These are phyloP conservation scores for Sprattus sprattus DNA, from an alignment of 2,113 vertebrate genomes.

Conservation along the genomic window DNA sequence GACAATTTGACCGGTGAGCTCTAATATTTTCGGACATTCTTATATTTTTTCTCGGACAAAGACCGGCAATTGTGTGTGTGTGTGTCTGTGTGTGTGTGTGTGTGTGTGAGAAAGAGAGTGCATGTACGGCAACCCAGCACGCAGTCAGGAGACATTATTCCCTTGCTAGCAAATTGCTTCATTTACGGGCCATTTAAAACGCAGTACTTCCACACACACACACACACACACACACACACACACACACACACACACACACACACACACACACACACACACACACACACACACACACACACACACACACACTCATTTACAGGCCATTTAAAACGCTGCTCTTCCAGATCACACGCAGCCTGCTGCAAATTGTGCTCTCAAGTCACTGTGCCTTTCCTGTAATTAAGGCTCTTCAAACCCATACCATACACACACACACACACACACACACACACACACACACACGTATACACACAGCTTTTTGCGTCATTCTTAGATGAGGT, in stretches of 20 bases:
- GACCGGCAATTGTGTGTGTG: too few relatives aligned
- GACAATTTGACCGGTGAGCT: too few relatives aligned
- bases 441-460: background rate
- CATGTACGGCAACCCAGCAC: slow-evolving; percentile 6
- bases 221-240: background rate
- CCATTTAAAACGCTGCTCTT: slow-evolving; percentile 58
- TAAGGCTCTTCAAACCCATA: slow-evolving; percentile 51
- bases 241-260: background rate
- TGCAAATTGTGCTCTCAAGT: slow-evolving; percentile 15
- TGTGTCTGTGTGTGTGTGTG: background rate
- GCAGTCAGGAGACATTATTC: slow-evolving; percentile 52
- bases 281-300: background rate
- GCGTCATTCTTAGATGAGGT: background rate
- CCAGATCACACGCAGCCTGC: slow-evolving; percentile 28
- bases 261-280: background rate
- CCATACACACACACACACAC: slow-evolving; percentile 1
- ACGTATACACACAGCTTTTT: background rate
- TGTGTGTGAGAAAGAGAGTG: background rate
- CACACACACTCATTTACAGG: slow-evolving; percentile 38
- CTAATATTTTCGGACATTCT: too few relatives aligned
- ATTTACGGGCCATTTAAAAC: slow-evolving; percentile 58
- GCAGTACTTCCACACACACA: slow-evolving; percentile 46
- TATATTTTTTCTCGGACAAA: too few relatives aligned
- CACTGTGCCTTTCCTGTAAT: slow-evolving; percentile 49
- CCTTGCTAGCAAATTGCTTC: slow-evolving; percentile 57